Conservation (phyloP, 2,888 invertebrate species). For the Charanyca ferruginea region DNA sequence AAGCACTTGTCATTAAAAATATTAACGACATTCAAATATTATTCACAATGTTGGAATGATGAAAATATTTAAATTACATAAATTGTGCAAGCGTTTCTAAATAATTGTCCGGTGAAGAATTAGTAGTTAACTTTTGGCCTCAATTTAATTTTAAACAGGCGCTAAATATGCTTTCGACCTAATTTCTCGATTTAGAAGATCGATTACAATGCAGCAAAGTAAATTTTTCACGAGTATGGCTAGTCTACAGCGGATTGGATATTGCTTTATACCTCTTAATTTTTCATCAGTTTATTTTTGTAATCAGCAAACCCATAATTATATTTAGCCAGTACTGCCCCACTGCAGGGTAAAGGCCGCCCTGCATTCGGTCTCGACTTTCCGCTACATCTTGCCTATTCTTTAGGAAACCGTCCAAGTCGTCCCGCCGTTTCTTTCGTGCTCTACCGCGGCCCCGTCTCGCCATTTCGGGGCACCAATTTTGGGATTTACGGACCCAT, state of each 20-base stretch:
- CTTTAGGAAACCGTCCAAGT: too few species aligned
- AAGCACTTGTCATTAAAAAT: constrained; percentile 5
- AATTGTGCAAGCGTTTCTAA: constrained; percentile 11
- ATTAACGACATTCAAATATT: background rate
- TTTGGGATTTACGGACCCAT: too few species aligned
- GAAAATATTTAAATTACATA: constrained; percentile 38
- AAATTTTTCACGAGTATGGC: constrained; percentile 1
- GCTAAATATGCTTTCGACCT: constrained; percentile 57
- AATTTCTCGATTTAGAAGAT: constrained; percentile 56
- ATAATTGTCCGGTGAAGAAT: constrained; percentile 12
- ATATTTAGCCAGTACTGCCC: too few species aligned
- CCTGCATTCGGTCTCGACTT: too few species aligned
- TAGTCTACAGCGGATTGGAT: background rate
- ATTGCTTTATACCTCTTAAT: too few species aligned
- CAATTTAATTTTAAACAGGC: constrained; percentile 49
- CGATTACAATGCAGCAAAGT: constrained; percentile 22
- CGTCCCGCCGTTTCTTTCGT: too few species aligned
- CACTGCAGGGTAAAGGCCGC: too few species aligned
- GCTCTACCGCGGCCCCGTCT: too few species aligned
- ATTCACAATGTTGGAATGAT: constrained; percentile 1
- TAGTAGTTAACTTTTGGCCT: constrained; percentile 41
- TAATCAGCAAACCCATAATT: too few species aligned
- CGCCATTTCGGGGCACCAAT: too few species aligned
- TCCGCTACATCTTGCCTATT: too few species aligned
- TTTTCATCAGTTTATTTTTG: too few species aligned